Conservation (phyloP, 2,888 invertebrate species). For the Andrena bicolor region DNA sequence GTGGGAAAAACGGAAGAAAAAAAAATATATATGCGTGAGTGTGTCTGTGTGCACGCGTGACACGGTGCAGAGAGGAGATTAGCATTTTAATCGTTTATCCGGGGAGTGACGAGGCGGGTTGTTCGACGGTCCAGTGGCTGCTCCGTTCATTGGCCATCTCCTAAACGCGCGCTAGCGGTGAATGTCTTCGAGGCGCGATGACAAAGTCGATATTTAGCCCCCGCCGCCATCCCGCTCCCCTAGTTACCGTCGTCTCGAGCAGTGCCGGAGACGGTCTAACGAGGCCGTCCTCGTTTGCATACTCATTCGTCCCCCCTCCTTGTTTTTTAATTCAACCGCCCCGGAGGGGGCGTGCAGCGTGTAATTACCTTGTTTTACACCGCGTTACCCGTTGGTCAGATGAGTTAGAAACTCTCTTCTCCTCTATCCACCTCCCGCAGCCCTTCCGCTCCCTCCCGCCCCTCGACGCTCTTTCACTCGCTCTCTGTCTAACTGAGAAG, state of each 20-base stretch:
- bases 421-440: too few relatives aligned
- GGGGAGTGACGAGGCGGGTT: constrained; percentile 53
- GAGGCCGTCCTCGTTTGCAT: constrained; percentile 64
- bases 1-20: neutral
- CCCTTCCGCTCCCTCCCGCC: neutral
- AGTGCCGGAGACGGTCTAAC: constrained; percentile 36
- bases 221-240: neutral
- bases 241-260: constrained; percentile 9
- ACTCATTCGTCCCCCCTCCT: constrained; percentile 54
- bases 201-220: constrained; percentile 54
- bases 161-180: constrained; percentile 27
- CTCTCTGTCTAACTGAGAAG: constrained; percentile 15
- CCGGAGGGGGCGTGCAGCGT: constrained; percentile 36
- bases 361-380: constrained; percentile 62
- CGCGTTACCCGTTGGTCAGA: constrained; percentile 50
- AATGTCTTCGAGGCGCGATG: constrained; percentile 48
- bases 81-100: constrained; percentile 79
- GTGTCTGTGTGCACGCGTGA: constrained; percentile 8
- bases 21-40: neutral
- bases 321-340: constrained; percentile 57
- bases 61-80: constrained; percentile 59
- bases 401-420: constrained; percentile 31
- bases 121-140: constrained; percentile 70
- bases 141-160: constrained; percentile 22
- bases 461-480: too few relatives aligned